Conservation (phyloP, 2,113 vertebrate species). For the Mustela lutreola region DNA sequence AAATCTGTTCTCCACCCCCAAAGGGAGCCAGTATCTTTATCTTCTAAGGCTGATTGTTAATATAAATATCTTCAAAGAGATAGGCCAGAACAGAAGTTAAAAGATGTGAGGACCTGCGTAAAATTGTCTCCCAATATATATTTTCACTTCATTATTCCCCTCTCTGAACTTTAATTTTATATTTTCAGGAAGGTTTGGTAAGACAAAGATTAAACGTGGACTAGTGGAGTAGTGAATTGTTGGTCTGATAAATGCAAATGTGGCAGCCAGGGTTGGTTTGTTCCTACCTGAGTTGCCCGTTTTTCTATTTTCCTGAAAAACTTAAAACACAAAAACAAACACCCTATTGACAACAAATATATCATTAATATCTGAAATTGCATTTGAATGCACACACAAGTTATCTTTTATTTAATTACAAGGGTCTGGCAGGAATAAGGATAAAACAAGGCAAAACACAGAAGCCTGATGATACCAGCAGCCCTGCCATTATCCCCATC, state of each 20-base stretch:
- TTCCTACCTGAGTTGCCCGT: too few relatives aligned
- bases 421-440: not conserved
- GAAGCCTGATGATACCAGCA: not conserved
- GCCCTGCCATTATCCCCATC: not conserved
- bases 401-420: not conserved
- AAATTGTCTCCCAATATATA: not conserved
- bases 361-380: not conserved
- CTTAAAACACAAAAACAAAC: not conserved
- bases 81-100: not conserved
- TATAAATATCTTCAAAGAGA: not conserved
- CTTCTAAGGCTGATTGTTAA: not conserved
- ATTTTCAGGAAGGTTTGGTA: not conserved
- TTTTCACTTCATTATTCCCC: not conserved
- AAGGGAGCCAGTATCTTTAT: not conserved
- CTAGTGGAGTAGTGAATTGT: not conserved
- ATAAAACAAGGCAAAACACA: not conserved
- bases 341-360: not conserved
- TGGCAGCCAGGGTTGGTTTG: not conserved
- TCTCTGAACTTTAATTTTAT: not conserved
- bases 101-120: not conserved
- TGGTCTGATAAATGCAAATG: not conserved
- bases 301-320: not conserved
- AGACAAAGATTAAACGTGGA: not conserved
- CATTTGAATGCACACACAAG: too few relatives aligned
- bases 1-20: not conserved